These are phyloP conservation scores for Macropis europaea DNA, from an alignment of 2,888 invertebrate species.

Conservation along the genomic window DNA sequence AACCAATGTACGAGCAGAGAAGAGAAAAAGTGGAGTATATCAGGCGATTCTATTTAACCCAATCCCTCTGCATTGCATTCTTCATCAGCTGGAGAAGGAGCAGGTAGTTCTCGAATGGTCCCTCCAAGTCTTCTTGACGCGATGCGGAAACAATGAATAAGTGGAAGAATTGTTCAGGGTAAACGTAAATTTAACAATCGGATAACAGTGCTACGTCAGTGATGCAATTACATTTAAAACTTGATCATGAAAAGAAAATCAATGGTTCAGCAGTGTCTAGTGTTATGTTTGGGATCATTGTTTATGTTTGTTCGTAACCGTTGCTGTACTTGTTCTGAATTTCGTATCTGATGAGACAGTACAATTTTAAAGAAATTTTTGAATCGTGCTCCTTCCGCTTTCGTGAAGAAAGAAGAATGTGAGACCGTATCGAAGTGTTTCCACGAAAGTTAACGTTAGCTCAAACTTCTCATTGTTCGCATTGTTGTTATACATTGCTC, in stretches of 20 bases:
- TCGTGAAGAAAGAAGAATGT: conserved; percentile 47
- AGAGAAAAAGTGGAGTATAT: no score
- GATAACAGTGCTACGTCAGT: background rate
- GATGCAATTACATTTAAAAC: background rate
- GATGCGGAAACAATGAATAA: background rate
- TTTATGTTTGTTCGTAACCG: no score
- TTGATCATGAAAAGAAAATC: background rate
- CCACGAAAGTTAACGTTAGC: conserved; percentile 12
- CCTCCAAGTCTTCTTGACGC: background rate
- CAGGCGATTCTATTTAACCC: no score
- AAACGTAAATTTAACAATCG: background rate
- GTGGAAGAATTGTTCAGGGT: background rate
- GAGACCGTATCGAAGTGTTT: conserved; percentile 29
- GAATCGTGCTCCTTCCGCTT: conserved; percentile 27
- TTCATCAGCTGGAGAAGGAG: no score
- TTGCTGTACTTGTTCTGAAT: no score
- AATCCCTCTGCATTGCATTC: no score
- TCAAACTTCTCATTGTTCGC: background rate
- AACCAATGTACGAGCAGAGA: no score
- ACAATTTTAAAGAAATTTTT: background rate
- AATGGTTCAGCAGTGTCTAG: background rate
- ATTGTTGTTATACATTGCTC: conserved; percentile 27
- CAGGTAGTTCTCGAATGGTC: background rate
- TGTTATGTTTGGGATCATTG: no score
- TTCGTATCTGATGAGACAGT: no score